Base-by-base conservation (phyloP, 2,113 vertebrate genomes). In the Oreochromis tanganicae region DNA sequence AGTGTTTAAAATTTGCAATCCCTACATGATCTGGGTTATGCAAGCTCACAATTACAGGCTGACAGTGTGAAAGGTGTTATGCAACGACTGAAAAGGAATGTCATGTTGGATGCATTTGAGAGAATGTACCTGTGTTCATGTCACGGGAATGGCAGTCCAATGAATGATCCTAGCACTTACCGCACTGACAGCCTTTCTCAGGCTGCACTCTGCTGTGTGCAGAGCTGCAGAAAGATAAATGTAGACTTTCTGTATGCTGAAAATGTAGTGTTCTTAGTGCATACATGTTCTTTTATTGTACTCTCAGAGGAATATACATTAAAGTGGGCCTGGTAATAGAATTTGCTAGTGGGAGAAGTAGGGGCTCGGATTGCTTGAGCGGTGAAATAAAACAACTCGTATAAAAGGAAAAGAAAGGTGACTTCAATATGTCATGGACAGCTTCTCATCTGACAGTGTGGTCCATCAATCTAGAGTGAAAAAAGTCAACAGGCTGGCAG, bases 101-200 rank as follows among this genome's bases (percentile, higher is more conserved):
- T 56, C 19, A 14, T 11, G 63, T 34, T 86, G 34, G 41, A 83
- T 83, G 75, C 75, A 43, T 66, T 82, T 50, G 54, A 79, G 82
- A 43, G 16, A 83, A 43, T 19, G 83, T 81, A 78, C 68, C 54
- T 73, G 41, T 81, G 85, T 27, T 14, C 16, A 36, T 52, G 48
- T 68, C 80, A 80, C 48, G 71, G 85, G 68, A 93, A 85, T 85
- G 79, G 38, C 38, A 73, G 46, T 83, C 81, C 84, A 57, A 27
- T 91, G 86, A 94, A 92, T 88, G 90, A 91, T 91, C 80, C 66
- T 57, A 36, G 84, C 92, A 86, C 87, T 87, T 88, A 89, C 73
- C 6, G 7, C 83, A 41, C 32, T 29, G 79, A 88, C 75, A 87
- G 88, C 43, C 50, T 89, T 88, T 90, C 81, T 66, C 43, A 19